A percentile compares a stretch with the other conserved stretches of the same genome.
These are phyloP conservation scores for Nannobrachium achirus DNA, from an alignment of 2,113 vertebrate species.

Conservation along the genomic window DNA sequence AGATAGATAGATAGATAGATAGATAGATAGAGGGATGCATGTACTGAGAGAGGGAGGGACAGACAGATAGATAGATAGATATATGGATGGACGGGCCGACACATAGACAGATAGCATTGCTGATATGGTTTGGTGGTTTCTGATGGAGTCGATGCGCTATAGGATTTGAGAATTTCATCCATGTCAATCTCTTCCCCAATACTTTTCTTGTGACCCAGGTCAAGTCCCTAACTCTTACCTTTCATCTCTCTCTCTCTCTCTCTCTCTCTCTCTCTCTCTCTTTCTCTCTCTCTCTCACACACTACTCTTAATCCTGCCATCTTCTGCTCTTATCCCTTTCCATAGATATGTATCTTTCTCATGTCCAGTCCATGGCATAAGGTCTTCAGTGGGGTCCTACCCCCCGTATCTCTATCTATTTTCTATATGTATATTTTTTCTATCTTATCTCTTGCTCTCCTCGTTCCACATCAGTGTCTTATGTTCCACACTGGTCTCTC, in stretches of 20 bases:
- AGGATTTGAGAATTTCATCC: constrained; percentile 15
- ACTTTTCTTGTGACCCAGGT: constrained; percentile 15
- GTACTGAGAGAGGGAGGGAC: neutral
- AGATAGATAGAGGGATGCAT: too few relatives aligned
- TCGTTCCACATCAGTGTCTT: too few relatives aligned
- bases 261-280: constrained; percentile 33
- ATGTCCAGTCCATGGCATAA: too few relatives aligned
- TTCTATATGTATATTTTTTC: too few relatives aligned
- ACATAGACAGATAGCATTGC: neutral
- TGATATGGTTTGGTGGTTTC: constrained; percentile 7
- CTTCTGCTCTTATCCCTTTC: too few relatives aligned
- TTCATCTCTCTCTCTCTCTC: constrained; percentile 9
- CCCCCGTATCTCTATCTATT: too few relatives aligned
- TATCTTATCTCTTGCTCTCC: too few relatives aligned
- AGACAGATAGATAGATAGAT: neutral
- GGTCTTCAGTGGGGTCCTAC: too few relatives aligned
- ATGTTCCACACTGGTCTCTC: too few relatives aligned
- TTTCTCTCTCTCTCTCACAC: constrained; percentile 11
- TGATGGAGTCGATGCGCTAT: constrained; percentile 16
- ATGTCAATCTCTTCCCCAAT: neutral
- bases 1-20: too few relatives aligned
- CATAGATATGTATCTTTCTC: too few relatives aligned
- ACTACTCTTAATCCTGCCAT: too few relatives aligned
- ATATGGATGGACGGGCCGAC: neutral
- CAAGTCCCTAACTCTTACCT: neutral